Evolutionary conservation across 2,113 vertebrate species (phyloP).

Genomic region (Eleginops maclovinus): DNA sequence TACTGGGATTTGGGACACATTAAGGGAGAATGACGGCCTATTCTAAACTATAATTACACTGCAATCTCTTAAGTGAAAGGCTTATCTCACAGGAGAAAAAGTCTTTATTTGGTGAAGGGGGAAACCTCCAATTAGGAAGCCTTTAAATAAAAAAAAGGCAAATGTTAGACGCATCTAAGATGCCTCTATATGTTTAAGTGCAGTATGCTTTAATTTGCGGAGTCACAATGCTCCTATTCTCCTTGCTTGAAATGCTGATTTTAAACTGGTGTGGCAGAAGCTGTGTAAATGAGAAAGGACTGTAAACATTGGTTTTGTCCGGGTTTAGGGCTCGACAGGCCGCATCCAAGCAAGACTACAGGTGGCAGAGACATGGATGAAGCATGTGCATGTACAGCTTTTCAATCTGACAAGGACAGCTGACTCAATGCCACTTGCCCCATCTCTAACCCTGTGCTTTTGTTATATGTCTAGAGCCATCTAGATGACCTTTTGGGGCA

Average conservation of each 20-base stretch:
- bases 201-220: conserved; percentile 9
- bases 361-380: conserved; percentile 65
- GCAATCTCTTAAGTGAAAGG: conserved; percentile 39
- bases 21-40: not conserved
- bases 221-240: conserved; percentile 27
- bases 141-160: not conserved
- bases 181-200: not conserved
- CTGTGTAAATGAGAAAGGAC: not conserved
- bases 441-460: not conserved
- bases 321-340: not conserved
- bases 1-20: conserved; percentile 32
- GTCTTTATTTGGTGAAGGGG: not conserved
- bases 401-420: conserved; percentile 69
- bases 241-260: not conserved
- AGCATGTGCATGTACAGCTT: conserved; percentile 24
- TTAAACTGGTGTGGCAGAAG: not conserved
- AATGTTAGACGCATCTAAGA: not conserved
- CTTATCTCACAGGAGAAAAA: conserved; percentile 2
- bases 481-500: conserved; percentile 15
- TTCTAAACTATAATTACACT: conserved; percentile 53
- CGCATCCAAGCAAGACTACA: conserved; percentile 29
- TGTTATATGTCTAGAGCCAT: not conserved
- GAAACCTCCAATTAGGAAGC: not conserved
- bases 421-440: conserved; percentile 30
- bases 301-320: conserved; percentile 3